phyloP scores from a whole-genome alignment of 2,888 invertebrate species.

The Stratiomys singularior region DNA sequence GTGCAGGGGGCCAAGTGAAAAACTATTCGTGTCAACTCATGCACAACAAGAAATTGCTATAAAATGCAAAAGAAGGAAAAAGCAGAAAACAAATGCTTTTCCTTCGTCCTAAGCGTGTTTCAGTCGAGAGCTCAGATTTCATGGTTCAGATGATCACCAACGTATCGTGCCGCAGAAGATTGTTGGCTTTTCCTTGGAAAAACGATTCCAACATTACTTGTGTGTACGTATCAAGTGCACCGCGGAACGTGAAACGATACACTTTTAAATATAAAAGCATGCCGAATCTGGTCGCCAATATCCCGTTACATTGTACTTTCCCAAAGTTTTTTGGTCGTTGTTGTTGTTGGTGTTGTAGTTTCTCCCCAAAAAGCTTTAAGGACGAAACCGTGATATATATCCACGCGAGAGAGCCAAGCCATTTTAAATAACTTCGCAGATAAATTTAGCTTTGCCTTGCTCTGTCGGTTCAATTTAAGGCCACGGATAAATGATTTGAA shows the following conservation, averaged over 20 bases:
- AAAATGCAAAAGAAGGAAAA: constrained; percentile 39
- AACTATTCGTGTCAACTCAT: constrained; percentile 33
- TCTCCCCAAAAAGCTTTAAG: neutral
- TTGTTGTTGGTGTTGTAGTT: neutral
- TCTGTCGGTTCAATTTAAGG: no score
- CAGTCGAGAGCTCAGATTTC: constrained; percentile 32
- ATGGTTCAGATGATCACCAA: constrained; percentile 40
- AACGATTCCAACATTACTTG: neutral
- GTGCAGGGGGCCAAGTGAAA: constrained; percentile 13
- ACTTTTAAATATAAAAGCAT: neutral
- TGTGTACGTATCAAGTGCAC: neutral
- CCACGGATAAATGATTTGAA: neutral
- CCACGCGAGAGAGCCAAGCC: neutral
- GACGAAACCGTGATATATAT: neutral
- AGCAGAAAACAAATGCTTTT: constrained; percentile 41
- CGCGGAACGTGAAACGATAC: neutral
- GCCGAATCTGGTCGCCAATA: neutral
- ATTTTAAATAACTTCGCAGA: constrained; percentile 35
- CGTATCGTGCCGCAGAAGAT: neutral
- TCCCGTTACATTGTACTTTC: neutral
- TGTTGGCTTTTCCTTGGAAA: neutral
- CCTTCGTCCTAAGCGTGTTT: constrained; percentile 1
- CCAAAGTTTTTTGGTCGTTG: neutral
- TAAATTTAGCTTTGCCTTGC: neutral
- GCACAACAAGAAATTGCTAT: constrained; percentile 40